Evolutionary conservation across 2,888 invertebrate genomes (phyloP).

Genomic region (Stenodera caucasica): DNA sequence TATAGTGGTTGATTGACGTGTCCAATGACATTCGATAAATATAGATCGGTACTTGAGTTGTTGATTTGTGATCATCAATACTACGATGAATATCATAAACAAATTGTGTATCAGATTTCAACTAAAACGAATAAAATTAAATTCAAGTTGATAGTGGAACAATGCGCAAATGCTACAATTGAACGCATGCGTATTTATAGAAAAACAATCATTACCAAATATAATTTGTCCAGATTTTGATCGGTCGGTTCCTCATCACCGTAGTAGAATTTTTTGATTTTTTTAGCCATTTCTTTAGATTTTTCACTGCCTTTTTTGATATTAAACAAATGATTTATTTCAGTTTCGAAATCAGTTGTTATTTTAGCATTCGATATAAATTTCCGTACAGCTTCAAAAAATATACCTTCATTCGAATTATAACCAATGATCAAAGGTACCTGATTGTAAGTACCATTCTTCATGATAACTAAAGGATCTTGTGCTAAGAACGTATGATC

Average conservation of each 20-base stretch:
- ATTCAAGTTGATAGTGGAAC: too few species aligned
- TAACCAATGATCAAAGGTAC: conserved; percentile 53
- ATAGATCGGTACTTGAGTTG: conserved; percentile 40
- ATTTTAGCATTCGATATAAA: conserved; percentile 28
- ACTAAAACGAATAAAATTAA: conserved; percentile 41
- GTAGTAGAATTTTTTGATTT: conserved; percentile 55
- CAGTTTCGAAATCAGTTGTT: conserved; percentile 34
- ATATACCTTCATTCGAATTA: conserved; percentile 49
- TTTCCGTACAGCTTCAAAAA: conserved; percentile 43
- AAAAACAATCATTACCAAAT: conserved; percentile 40
- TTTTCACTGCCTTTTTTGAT: conserved; percentile 36
- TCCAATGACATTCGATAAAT: conserved; percentile 45
- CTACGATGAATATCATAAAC: conserved; percentile 41
- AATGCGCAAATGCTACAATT: too few species aligned
- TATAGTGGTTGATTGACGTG: conserved; percentile 42
- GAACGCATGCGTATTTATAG: too few species aligned
- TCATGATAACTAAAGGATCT: conserved; percentile 45
- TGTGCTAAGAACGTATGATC: conserved; percentile 46
- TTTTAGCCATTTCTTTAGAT: conserved; percentile 48
- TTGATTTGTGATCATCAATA: conserved; percentile 27
- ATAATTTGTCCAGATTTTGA: conserved; percentile 51
- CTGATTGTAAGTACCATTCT: conserved; percentile 45
- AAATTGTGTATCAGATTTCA: conserved; percentile 48
- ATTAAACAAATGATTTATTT: conserved; percentile 41
- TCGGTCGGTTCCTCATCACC: conserved; percentile 51